Evolutionary conservation across 1,140 invertebrate genomes (phyloP), one percentile per base, ranked within the genome.

Genomic region (Drusus annulatus): DNA sequence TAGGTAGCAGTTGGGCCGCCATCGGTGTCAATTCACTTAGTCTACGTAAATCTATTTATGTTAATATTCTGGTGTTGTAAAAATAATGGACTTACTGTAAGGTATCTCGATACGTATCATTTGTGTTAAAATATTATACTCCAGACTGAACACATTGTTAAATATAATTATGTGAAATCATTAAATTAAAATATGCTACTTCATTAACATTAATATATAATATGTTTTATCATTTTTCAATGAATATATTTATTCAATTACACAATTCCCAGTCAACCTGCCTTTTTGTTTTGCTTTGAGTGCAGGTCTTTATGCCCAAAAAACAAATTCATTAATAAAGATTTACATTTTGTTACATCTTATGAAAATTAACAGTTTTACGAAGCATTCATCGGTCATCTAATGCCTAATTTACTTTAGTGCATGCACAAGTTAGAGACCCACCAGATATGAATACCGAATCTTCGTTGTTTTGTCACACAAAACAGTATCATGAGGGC

Each of bases 251-350:
- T 58, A 75, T 58, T n/a, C 15, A 56, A 76, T 76, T 76, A 76
- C 75, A 76, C 75, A 17, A 63, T 76, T 76, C 75, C 75, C 75
- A 76, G 75, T 76, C 56, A 51, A 63, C 75, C 75, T 76, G 75
- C 75, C 16, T 68, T 45, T 45, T 45, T 45, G 36, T 45, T 45
- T 45, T 45, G 36, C 36, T 45, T 45, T 45, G 36, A 45, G 36
- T 45, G 36, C 36, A 45, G 13, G 36, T 45, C 1, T 45, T 7
- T 45, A 13, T 45, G 36, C 36, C 13, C 36, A 45, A 45, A 45
- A 45, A 45, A 13, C 36, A 13, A 45, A 45, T 36, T 36, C 8
- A 8, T 36, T 28, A 65, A 68, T 68, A 50, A 50, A 68, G 3
- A 68, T 68, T 50, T 68, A 68, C 17, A 36, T 68, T 17, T 68